Base-by-base conservation (phyloP, 2,888 invertebrate species). In the Podotricha telesiphe region DNA sequence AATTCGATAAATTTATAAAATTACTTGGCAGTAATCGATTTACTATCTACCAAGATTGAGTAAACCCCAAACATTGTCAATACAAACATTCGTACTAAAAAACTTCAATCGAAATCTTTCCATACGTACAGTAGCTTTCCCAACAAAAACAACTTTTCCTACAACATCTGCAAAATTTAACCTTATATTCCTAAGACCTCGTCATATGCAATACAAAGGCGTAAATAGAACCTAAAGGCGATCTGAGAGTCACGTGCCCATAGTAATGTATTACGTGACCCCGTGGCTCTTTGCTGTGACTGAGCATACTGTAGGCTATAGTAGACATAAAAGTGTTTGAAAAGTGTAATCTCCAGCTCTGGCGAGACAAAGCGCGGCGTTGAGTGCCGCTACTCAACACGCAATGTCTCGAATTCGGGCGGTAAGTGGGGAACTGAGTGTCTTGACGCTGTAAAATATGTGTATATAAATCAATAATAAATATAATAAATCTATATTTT, bases 201-300 rank as follows among this genome's bases (percentile, higher is more conserved):
- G 50, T 66, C 58, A 58, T 22, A 40, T 61, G 62, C 62, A 62
- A 50, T 15, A 62, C 15, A 50, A 59, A 59, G 28, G 59, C 28
- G 59, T 68, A 71, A 71, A 71, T 71, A 71, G 69, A 71, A 69
- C 53, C 68, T 59, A 59, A 67, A 71, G 67, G 63, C 65, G 68
- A 67, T 69, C 65, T 20, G 40, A 65, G 53, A 69, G 69, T 64
- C 72, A 70, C 72, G 72, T 55, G 69, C 80, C 77, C 80, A 79
- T 83, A 78, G 85, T 89, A 89, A 89, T 89, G 88, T 88, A 86
- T 87, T 89, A 89, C 89, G 89, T 89, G 89, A 83, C 80, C 80
- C 75, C 70, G 51, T 70, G 72, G 67, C 55, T 67, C 64, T 62
- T n/a, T 47, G 37, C 34, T 40, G 42, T 50, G 19, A 42, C 37